Evolutionary conservation across 2,113 vertebrate genomes (phyloP).

Genomic region (Prolemur simus): DNA sequence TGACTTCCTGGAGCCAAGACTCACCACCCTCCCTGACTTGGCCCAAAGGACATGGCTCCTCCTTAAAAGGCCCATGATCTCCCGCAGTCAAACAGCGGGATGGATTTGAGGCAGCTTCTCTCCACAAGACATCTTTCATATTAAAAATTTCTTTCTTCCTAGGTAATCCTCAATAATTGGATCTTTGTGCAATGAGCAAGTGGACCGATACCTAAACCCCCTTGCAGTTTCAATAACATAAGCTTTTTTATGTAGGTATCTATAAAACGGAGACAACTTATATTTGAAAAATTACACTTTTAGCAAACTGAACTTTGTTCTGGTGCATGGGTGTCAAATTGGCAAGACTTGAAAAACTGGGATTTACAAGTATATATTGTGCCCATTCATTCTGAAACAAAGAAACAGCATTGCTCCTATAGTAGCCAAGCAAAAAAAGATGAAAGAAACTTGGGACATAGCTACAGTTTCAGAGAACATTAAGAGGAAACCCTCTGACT

Average conservation of each 20-base stretch:
- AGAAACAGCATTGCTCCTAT: neutral
- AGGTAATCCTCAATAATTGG: too few species aligned
- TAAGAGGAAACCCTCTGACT: neutral
- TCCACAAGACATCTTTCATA: too few species aligned
- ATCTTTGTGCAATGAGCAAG: too few species aligned
- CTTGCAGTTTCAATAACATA: neutral
- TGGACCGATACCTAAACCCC: too few species aligned
- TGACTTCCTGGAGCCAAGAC: too few species aligned
- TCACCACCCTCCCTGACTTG: too few species aligned
- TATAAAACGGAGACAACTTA: constrained; percentile 76
- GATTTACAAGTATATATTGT: neutral
- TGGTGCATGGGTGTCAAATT: neutral
- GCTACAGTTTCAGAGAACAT: neutral
- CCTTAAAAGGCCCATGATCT: too few species aligned
- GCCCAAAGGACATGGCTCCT: too few species aligned
- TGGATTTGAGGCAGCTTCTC: too few species aligned
- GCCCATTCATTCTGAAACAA: neutral
- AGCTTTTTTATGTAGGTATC: constrained; percentile 55
- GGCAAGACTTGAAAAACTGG: constrained; percentile 8
- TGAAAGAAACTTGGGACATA: constrained; percentile 15
- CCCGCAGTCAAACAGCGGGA: too few species aligned
- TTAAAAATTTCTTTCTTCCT: too few species aligned
- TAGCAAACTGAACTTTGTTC: constrained; percentile 26
- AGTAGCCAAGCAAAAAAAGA: neutral
- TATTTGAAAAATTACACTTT: constrained; percentile 18